A percentile compares a stretch with the other conserved stretches of the same genome.
phyloP scores from a whole-genome alignment of 2,797 vertebrate species.

The Staurois parvus region DNA sequence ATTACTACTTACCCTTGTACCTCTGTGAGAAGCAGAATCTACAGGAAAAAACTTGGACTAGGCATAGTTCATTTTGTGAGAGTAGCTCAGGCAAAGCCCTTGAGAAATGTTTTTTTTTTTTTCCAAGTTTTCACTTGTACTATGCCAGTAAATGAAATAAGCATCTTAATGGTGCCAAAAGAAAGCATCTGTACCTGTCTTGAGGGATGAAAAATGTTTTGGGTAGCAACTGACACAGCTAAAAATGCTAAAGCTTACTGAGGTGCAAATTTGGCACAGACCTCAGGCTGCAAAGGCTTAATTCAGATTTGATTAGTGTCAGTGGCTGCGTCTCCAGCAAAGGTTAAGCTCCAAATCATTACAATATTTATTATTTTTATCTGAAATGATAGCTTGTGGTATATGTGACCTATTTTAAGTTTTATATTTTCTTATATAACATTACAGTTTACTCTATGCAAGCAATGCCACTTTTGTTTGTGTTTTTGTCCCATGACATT shows the following conservation, averaged over 20 bases:
- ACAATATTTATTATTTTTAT: neutral
- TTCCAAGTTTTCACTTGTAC: neutral
- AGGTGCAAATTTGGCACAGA: constrained; percentile 1
- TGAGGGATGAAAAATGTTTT: neutral
- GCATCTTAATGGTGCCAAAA: neutral
- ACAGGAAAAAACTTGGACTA: neutral
- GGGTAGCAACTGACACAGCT: neutral
- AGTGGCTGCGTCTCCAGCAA: neutral
- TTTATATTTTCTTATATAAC: neutral
- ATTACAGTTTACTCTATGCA: neutral
- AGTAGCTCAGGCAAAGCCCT: neutral
- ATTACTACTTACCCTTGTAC: neutral
- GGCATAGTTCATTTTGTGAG: neutral
- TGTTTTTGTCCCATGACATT: neutral
- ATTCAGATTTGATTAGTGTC: neutral
- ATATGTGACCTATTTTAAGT: neutral
- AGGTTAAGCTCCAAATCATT: neutral
- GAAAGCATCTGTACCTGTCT: neutral
- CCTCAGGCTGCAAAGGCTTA: neutral
- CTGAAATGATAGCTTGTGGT: neutral
- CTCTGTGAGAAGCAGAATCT: neutral
- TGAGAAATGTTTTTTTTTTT: neutral
- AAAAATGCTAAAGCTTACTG: neutral
- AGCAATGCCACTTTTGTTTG: neutral
- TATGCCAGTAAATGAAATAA: neutral